These are phyloP conservation scores for Drosophila picticornis DNA, from an alignment of 2,888 invertebrate species.

Conservation along the genomic window DNA sequence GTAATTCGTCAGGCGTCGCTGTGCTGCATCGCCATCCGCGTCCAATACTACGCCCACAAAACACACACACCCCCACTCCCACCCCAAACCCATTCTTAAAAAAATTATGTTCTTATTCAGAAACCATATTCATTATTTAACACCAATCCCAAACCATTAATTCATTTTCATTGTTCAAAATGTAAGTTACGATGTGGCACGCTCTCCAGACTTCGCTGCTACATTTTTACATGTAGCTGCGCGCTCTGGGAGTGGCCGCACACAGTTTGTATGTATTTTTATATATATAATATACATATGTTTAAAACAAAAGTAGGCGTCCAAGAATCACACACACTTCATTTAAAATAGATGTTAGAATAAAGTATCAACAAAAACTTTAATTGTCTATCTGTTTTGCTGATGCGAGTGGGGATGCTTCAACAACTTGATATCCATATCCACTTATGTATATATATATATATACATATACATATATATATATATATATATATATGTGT, in stretches of 20 bases:
- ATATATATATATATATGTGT: too few species aligned
- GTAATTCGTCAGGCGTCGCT: conserved; percentile 50
- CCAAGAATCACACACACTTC: conserved; percentile 70
- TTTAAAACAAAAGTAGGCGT: conserved; percentile 48
- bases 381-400: conserved; percentile 16
- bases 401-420: background rate
- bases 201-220: conserved; percentile 20
- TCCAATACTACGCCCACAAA: conserved; percentile 2
- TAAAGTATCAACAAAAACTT: conserved; percentile 69
- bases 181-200: conserved; percentile 19
- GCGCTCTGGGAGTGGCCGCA: conserved; percentile 10
- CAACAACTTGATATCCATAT: background rate
- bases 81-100: conserved; percentile 33
- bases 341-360: conserved; percentile 72
- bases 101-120: conserved; percentile 50
- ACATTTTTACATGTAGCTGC: conserved; percentile 49
- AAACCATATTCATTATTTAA: conserved; percentile 45
- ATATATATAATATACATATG: conserved; percentile 60
- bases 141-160: conserved; percentile 20
- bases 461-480: background rate
- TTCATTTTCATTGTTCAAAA: conserved; percentile 37
- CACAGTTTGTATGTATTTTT: conserved; percentile 63
- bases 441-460: background rate
- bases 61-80: background rate
- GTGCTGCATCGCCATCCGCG: conserved; percentile 30